A percentile compares a stretch with the other conserved stretches of the same genome.
These are phyloP conservation scores for Nemapogon koenigi DNA, from an alignment of 2,888 invertebrate species.

Conservation along the genomic window DNA sequence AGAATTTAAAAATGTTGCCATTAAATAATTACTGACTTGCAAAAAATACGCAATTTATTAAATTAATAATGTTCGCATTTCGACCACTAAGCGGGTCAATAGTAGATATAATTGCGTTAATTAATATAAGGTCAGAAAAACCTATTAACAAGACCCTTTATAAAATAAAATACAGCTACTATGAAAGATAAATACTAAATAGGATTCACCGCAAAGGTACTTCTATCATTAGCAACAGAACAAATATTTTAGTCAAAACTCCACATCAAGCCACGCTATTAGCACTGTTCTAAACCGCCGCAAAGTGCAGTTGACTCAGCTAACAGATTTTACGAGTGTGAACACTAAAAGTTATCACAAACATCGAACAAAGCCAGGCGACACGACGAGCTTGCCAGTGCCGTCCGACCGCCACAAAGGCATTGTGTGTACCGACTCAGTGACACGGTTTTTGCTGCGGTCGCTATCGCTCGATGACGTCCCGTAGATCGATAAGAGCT, in stretches of 20 bases:
- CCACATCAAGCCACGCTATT: slow-evolving; percentile 2
- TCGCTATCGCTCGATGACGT: slow-evolving; percentile 63
- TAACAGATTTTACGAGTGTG: slow-evolving; percentile 21
- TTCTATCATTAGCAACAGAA: too few relatives aligned
- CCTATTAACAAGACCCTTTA: too few relatives aligned
- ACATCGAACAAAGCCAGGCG: slow-evolving; percentile 47
- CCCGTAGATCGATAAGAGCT: slow-evolving; percentile 62
- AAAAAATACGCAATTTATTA: too few relatives aligned
- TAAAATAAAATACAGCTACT: background rate
- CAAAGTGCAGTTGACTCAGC: slow-evolving; percentile 7
- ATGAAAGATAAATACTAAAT: background rate
- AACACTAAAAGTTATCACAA: slow-evolving; percentile 51
- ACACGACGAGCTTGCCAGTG: slow-evolving; percentile 36
- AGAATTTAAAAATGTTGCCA: too few relatives aligned
- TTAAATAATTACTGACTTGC: too few relatives aligned
- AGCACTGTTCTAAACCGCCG: slow-evolving; percentile 9
- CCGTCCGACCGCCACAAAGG: slow-evolving; percentile 58
- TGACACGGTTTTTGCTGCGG: slow-evolving; percentile 61
- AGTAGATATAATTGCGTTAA: too few relatives aligned
- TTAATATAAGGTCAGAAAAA: too few relatives aligned
- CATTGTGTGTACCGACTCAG: slow-evolving; percentile 48
- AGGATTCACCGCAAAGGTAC: too few relatives aligned
- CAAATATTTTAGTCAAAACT: background rate
- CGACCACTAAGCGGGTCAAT: too few relatives aligned
- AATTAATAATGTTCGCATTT: too few relatives aligned